Evolutionary conservation across 2,888 invertebrate genomes (phyloP).

Genomic region (Dendrolimus pini): DNA sequence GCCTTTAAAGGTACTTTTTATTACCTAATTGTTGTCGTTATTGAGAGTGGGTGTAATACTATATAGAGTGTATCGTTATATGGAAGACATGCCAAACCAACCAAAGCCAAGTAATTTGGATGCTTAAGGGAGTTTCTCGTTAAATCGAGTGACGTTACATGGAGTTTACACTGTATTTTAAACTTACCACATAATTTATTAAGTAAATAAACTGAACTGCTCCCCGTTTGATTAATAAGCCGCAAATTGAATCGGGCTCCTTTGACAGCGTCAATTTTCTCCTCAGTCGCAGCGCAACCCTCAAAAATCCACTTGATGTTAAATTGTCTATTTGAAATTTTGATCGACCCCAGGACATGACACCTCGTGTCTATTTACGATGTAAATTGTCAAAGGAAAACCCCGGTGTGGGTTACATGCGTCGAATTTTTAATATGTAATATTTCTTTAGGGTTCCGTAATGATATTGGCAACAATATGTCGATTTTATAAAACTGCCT

Average conservation of each 20-base stretch:
- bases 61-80: no score
- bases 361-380: constrained; percentile 70
- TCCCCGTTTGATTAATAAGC: constrained; percentile 63
- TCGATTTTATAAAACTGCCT: no score
- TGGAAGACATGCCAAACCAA: no score
- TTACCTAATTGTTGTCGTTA: no score
- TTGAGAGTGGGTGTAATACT: no score
- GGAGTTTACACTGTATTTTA: neutral
- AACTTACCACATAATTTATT: constrained; percentile 24
- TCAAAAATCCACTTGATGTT: constrained; percentile 67
- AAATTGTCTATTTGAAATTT: constrained; percentile 65
- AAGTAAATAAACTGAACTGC: constrained; percentile 34
- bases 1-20: no score
- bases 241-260: constrained; percentile 64
- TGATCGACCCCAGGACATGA: constrained; percentile 67
- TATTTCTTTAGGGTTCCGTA: no score
- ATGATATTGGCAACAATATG: no score
- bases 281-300: constrained; percentile 56
- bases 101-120: no score
- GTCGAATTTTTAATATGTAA: constrained; percentile 7
- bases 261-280: constrained; percentile 74
- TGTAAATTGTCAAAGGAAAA: constrained; percentile 72
- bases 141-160: no score
- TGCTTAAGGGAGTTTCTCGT: no score
- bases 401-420: constrained; percentile 39